A percentile compares a stretch with the other conserved stretches of the same genome.
phyloP scores from a whole-genome alignment of 2,888 invertebrate genomes.

The Acanthosepion lycidas region DNA sequence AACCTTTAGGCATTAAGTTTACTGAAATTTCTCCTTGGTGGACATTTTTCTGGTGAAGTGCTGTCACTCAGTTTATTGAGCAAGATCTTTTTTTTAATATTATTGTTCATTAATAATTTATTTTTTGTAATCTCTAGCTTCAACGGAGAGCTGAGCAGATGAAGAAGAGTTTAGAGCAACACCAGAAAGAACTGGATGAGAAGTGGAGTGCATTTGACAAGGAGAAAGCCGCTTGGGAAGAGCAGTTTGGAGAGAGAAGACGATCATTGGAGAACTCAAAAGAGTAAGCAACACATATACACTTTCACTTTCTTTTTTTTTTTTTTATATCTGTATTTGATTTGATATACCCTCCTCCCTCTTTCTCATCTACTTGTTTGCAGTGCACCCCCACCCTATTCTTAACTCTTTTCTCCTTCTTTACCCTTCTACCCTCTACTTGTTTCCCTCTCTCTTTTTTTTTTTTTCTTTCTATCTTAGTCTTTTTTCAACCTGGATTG shows the following conservation, averaged over 20 bases:
- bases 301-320: not conserved
- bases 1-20: no score
- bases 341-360: not conserved
- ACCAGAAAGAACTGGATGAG: constrained; percentile 93
- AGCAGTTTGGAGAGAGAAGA: constrained; percentile 73
- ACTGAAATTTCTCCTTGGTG: no score
- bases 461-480: not conserved
- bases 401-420: not conserved
- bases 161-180: constrained; percentile 86
- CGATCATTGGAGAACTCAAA: constrained; percentile 68
- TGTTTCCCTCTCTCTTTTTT: not conserved
- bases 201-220: constrained; percentile 87
- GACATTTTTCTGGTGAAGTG: no score
- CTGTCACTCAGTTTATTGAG: no score
- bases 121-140: constrained; percentile 74
- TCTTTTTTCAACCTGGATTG: not conserved
- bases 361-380: no score
- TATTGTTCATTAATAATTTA: no score
- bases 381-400: not conserved
- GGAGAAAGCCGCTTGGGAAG: constrained; percentile 92
- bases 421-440: not conserved
- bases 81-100: no score
- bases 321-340: not conserved
- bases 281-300: constrained; percentile 59
- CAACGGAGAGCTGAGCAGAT: constrained; percentile 91